Base-by-base conservation (phyloP, 2,888 invertebrate genomes). In the Cantharis rufa region DNA sequence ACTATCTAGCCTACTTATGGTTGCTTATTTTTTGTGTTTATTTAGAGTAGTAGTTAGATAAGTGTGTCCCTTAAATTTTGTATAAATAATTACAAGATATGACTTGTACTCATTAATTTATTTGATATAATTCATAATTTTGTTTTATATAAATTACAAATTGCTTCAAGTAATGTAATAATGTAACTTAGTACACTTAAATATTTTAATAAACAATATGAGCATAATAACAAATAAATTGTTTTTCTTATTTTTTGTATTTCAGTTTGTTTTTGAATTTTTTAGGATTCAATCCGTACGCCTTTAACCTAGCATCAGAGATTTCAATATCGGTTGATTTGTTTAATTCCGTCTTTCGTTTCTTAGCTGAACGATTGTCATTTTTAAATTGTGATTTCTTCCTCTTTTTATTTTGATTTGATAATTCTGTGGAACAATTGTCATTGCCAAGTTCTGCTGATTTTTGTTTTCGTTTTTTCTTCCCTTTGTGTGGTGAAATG, bases 211-310 rank as follows among this genome's bases (percentile, higher is more conserved):
- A 48, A 48, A 48, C 48, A 48, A 48, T 48, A 48, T n/a, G 48
- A 48, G 7, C 48, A 48, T 48, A 18, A 18, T 18, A 13, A 10
- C 4, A 28, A 13, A 32, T 32, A 3, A 28, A n/a, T 48, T 48
- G 13, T 48, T 48, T n/a, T n/a, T n/a, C 13, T 66, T 66, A 24
- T 24, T 83, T 82, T n/a, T 82, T 80, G 82, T 93, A 94, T 85
- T 93, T 94, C 80, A 94, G 88, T 87, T 93, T 94, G 84, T 93
- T 93, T 85, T 93, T 94, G 84, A 94, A 96, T 86, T 96, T 96
- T 84, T 94, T 96, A 0, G 97, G 97, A 89, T 97, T 97, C 62
- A 98, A 92, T 72, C 98, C 98, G 86, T 96, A 99, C 0, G 97
- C 97, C 84, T 93, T 92, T 10, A 99, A 90, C 80, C 98, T 91